A percentile compares a stretch with the other conserved stretches of the same genome.
These are phyloP conservation scores for Hoplostethus mediterraneus DNA, from an alignment of 2,797 vertebrate species.

Conservation along the genomic window DNA sequence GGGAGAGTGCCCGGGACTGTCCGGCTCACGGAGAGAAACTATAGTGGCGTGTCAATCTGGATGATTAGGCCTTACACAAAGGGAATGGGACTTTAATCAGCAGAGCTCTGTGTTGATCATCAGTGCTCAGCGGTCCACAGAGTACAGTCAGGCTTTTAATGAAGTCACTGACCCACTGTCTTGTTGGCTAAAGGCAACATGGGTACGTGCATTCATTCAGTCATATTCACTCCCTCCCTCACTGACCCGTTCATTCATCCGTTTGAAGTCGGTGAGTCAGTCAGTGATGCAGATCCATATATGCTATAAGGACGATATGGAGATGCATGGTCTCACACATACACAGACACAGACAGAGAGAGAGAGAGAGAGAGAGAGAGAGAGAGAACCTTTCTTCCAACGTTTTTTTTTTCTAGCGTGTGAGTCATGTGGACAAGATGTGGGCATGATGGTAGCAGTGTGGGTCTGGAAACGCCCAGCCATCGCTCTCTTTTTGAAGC, in stretches of 20 bases:
- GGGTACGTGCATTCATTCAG: constrained; percentile 9
- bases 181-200: constrained; percentile 43
- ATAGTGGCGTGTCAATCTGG: constrained; percentile 56
- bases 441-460: constrained; percentile 60
- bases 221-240: neutral
- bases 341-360: neutral
- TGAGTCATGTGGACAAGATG: constrained; percentile 49
- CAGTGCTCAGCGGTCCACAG: constrained; percentile 55
- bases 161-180: constrained; percentile 63
- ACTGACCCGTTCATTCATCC: constrained; percentile 1
- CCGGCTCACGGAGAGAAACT: constrained; percentile 34
- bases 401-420: constrained; percentile 52
- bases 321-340: neutral
- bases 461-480: constrained; percentile 57
- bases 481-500: constrained; percentile 72
- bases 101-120: constrained; percentile 61
- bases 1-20: constrained; percentile 24
- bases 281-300: neutral
- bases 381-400: constrained; percentile 32
- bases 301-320: neutral
- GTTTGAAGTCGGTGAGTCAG: neutral
- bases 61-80: constrained; percentile 71
- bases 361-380: neutral
- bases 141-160: constrained; percentile 68
- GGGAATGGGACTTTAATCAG: constrained; percentile 74